Conservation (phyloP, 1,140 invertebrate species). For the Stenopsyche tienmushanensis region DNA sequence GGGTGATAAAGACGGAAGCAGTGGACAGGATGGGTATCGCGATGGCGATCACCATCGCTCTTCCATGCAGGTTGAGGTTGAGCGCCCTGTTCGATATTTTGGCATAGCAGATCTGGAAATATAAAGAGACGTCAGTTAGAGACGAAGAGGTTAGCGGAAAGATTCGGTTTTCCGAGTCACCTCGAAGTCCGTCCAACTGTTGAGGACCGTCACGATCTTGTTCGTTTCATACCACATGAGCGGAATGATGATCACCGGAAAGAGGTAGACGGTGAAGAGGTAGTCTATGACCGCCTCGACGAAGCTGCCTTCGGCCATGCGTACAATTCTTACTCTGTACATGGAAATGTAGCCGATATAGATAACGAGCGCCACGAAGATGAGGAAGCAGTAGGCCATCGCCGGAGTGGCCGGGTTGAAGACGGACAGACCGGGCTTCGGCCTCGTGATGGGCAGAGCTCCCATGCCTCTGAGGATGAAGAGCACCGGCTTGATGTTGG, state of each 20-base stretch:
- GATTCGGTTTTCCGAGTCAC: too few species aligned
- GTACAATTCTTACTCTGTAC: constrained; percentile 59
- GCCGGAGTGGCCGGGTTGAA: constrained; percentile 54
- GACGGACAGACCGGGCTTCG: constrained; percentile 49
- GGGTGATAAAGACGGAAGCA: constrained; percentile 62
- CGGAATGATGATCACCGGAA: constrained; percentile 61
- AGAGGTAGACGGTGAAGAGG: constrained; percentile 65
- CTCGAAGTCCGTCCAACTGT: constrained; percentile 64
- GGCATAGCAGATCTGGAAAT: constrained; percentile 54
- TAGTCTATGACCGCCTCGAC: constrained; percentile 71
- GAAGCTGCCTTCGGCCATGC: constrained; percentile 63
- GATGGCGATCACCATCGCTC: constrained; percentile 54
- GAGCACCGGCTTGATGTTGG: constrained; percentile 61
- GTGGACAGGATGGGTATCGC: constrained; percentile 60
- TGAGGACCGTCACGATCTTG: constrained; percentile 61
- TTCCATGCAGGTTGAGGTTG: constrained; percentile 53
- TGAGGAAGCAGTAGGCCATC: constrained; percentile 58
- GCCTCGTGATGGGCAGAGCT: constrained; percentile 58
- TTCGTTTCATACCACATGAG: constrained; percentile 64
- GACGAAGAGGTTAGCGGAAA: too few species aligned
- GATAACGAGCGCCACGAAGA: constrained; percentile 53
- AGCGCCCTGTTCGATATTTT: constrained; percentile 54
- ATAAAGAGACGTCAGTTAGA: too few species aligned
- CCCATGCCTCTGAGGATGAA: constrained; percentile 59
- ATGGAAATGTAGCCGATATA: constrained; percentile 62